A percentile compares a stretch with the other conserved stretches of the same genome.
These are phyloP conservation scores for Chymomyza amoena DNA, from an alignment of 2,888 invertebrate genomes.

Conservation along the genomic window DNA sequence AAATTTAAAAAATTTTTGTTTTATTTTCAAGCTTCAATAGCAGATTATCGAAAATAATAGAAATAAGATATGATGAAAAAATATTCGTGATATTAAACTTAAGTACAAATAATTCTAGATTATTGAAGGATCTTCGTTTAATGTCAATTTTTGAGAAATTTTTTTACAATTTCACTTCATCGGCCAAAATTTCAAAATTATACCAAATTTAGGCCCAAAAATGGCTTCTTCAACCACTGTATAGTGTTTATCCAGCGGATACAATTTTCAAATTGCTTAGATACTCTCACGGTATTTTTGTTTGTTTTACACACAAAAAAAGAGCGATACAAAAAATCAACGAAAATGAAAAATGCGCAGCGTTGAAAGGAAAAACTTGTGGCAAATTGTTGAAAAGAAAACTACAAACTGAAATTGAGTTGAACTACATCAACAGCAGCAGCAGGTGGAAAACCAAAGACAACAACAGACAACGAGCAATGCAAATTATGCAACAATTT, in stretches of 20 bases:
- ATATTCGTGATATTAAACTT: too few species aligned
- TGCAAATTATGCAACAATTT: constrained; percentile 47
- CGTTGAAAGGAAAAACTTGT: constrained; percentile 27
- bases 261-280: constrained; percentile 66
- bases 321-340: neutral
- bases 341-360: neutral
- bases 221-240: neutral
- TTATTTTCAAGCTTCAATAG: too few species aligned
- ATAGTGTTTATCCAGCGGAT: constrained; percentile 28
- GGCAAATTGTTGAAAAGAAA: constrained; percentile 34
- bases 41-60: too few species aligned
- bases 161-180: too few species aligned
- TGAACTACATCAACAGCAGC: constrained; percentile 18
- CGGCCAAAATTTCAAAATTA: too few species aligned
- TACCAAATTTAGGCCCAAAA: too few species aligned
- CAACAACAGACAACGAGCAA: constrained; percentile 25
- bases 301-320: neutral
- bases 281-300: constrained; percentile 63
- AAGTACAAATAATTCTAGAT: too few species aligned
- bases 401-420: constrained; percentile 40
- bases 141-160: too few species aligned
- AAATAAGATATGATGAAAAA: too few species aligned
- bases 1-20: too few species aligned
- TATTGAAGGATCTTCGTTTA: too few species aligned
- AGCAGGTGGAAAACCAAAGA: constrained; percentile 24